Base-by-base conservation (phyloP, 1,140 invertebrate genomes). In the Drosophila ohnishii region DNA sequence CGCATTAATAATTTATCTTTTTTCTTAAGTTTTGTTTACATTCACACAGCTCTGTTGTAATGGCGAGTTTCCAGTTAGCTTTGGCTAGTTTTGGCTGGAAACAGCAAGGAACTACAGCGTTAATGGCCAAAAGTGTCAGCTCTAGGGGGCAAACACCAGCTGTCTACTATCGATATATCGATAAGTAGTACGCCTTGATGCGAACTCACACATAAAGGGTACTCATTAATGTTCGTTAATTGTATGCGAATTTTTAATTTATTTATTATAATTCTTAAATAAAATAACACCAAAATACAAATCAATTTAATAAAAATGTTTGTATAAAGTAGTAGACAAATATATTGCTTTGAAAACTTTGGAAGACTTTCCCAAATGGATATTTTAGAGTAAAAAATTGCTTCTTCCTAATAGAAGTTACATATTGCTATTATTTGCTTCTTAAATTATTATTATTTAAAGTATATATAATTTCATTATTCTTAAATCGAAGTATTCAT, bases 1-100 rank as follows among this genome's bases (percentile, higher is more conserved):
- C 45, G 62, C 65, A 69, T 69, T 64, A 53, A 69, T 44, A 53
- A 6, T 44, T 30, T 9, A 30, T 42, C 35, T 9, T 48, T 30
- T 19, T 45, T n/a, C 19, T 6, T 25, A 5, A n/a, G 13, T 8
- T 55, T 37, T 55, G 51, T 55, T 55, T 55, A 55, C 14, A 37
- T 8, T 9, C 4, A 11, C 13, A 0, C 16, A 19, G 30, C 3
- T 11, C 10, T 34, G 48, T 19, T 4, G 16, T 8, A 0, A 5
- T 32, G 10, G 28, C 48, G 19, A 22, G 2, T 22, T 45, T 44
- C 2, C 11, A 19, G 16, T 2, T 32, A 16, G 5, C 16, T 32
- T 32, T 32, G 5, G 14, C 47, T 16, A 5, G 8, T 16, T 48
- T 32, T 16, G 6, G 16, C 10, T 51, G 6, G 6, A 51, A 51